Percentiles rank a stretch among this genome's conserved stretches.
These are phyloP conservation scores for Pollimyrus isidori DNA, from an alignment of 2,113 vertebrate genomes.

Conservation along the genomic window DNA sequence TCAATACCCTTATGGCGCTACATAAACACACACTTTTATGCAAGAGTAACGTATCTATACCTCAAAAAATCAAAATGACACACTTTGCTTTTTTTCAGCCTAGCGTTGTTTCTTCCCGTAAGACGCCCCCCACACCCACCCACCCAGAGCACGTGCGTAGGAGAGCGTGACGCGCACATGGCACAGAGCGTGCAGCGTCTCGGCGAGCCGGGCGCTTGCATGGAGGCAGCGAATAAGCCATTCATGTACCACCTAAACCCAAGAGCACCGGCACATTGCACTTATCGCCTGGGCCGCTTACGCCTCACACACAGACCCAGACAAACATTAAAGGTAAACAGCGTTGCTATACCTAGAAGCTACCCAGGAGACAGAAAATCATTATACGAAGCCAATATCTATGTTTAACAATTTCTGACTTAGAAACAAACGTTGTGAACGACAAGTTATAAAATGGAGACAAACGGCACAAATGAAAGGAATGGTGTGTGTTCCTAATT, in stretches of 20 bases:
- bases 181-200: not conserved
- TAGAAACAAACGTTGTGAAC: not conserved
- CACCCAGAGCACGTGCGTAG: not conserved
- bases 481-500: not conserved
- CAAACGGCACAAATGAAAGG: not conserved
- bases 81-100: too few relatives aligned
- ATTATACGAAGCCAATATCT: not conserved
- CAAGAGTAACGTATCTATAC: not conserved
- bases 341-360: not conserved
- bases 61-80: not conserved
- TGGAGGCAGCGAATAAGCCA: not conserved
- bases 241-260: not conserved
- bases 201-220: not conserved
- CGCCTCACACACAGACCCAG: not conserved
- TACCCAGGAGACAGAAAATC: not conserved
- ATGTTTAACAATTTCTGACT: not conserved
- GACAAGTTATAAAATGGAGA: not conserved
- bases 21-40: not conserved
- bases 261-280: not conserved
- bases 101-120: not conserved
- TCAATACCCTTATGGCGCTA: not conserved
- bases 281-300: not conserved
- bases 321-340: not conserved
- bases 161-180: not conserved
- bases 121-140: not conserved